Conservation (phyloP, 2,888 invertebrate species). For the Amphimallon solstitiale region DNA sequence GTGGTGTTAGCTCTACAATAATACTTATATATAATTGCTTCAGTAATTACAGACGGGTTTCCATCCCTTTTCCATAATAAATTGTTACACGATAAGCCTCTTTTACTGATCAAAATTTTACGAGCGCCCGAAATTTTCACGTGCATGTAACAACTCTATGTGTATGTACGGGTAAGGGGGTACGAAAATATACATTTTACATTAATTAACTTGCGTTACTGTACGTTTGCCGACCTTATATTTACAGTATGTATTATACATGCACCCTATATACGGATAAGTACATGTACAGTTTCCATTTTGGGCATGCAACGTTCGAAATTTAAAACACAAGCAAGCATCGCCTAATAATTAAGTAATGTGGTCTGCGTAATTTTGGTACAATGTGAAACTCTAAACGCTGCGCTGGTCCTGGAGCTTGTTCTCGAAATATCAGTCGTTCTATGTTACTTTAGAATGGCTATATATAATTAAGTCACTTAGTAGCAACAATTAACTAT, state of each 20-base stretch:
- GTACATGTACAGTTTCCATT: background rate
- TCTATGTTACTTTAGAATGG: no score
- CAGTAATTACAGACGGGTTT: slow-evolving; percentile 5
- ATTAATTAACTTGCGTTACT: slow-evolving; percentile 20
- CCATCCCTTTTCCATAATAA: slow-evolving; percentile 22
- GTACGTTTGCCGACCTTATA: background rate
- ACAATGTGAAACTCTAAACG: no score
- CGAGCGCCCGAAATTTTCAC: slow-evolving; percentile 17
- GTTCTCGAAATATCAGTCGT: no score
- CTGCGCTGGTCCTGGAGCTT: no score
- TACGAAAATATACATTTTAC: slow-evolving; percentile 24
- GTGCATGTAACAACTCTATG: background rate
- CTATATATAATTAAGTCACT: no score
- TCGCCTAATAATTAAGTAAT: no score
- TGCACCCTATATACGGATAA: background rate
- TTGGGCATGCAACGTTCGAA: background rate
- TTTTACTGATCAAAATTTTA: slow-evolving; percentile 30
- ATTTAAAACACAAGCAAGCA: background rate
- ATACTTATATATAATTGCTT: slow-evolving; percentile 16
- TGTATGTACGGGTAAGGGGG: background rate
- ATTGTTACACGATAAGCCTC: slow-evolving; percentile 31
- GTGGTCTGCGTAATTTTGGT: no score
- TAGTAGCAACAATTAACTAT: no score
- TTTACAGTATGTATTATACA: slow-evolving; percentile 19
- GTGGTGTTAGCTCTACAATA: background rate